A percentile compares a stretch with the other conserved stretches of the same genome.
Conservation (phyloP, 2,888 invertebrate genomes). For the Tupiocoris notatus region DNA sequence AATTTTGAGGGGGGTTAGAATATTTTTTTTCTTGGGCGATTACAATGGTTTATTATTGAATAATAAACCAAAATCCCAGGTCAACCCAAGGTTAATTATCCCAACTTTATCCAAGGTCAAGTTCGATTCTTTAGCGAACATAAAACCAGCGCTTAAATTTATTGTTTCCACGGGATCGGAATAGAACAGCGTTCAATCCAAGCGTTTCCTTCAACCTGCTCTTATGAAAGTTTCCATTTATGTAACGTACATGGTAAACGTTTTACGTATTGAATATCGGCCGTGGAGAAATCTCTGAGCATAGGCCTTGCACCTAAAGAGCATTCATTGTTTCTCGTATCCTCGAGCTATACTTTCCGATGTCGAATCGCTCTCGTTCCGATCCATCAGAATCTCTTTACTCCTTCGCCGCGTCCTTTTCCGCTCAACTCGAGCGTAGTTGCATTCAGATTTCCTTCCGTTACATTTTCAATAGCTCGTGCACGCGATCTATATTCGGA, state of each 20-base stretch:
- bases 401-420: not conserved
- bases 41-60: no score
- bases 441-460: constrained; percentile 12
- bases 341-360: not conserved
- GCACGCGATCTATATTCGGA: constrained; percentile 17
- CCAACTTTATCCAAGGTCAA: no score
- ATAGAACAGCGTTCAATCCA: no score
- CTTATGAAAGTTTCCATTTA: not conserved
- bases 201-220: no score
- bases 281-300: not conserved
- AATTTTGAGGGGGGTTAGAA: no score
- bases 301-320: not conserved
- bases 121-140: no score
- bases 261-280: not conserved
- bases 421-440: not conserved
- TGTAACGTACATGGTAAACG: not conserved
- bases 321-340: not conserved
- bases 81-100: no score
- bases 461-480: constrained; percentile 1
- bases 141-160: no score
- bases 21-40: no score
- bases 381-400: not conserved
- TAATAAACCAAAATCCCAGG: no score
- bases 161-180: no score
- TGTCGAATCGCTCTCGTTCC: not conserved